Conservation (phyloP, 2,797 vertebrate genomes). For the Tauraco hartlaubi region DNA sequence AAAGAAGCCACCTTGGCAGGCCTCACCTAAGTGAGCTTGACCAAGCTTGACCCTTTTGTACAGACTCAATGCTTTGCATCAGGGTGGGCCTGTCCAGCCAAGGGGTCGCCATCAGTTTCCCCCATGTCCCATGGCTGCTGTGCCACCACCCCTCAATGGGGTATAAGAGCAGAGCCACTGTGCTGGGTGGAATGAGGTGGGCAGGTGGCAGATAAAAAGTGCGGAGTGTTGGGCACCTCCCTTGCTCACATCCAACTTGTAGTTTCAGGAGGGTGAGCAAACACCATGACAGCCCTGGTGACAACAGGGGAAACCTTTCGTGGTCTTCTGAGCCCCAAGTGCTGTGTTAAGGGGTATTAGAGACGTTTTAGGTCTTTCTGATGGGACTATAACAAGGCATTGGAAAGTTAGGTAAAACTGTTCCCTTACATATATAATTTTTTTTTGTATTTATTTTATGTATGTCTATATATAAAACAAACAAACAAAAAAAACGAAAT, state of each 20-base stretch:
- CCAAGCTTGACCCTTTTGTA: background rate
- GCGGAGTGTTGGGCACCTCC: background rate
- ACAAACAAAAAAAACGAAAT: background rate
- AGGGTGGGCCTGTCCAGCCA: background rate
- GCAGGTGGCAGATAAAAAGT: background rate
- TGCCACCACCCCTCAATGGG: background rate
- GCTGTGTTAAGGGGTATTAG: background rate
- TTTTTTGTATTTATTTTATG: background rate
- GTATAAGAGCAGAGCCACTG: background rate
- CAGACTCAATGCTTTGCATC: background rate
- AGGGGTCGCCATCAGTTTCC: background rate
- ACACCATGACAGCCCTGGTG: background rate
- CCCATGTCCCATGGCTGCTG: background rate
- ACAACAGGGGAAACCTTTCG: background rate
- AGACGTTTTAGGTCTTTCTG: background rate
- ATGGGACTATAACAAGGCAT: background rate
- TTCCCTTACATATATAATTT: background rate
- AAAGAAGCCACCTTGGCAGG: background rate
- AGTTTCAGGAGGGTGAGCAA: background rate
- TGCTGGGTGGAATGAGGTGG: background rate
- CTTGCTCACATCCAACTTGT: background rate
- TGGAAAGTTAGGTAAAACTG: background rate
- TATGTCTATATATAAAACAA: background rate
- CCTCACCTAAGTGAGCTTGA: background rate
- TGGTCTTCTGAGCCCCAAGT: background rate